Percentiles rank a stretch among this genome's conserved stretches.
phyloP scores from a whole-genome alignment of 1,140 invertebrate species.

The Frieseomelitta varia region DNA sequence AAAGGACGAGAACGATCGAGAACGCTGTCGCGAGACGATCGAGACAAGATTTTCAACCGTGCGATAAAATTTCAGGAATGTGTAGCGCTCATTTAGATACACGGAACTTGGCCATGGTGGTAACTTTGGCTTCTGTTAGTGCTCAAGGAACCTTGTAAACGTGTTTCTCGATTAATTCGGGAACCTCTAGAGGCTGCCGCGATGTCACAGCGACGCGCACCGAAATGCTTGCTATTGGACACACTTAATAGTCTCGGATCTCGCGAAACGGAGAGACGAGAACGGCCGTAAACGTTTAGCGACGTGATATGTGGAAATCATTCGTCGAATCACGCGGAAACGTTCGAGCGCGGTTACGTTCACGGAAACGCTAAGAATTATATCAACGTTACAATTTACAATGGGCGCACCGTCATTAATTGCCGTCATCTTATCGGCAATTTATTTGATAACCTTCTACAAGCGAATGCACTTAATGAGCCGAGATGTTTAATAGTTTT shows the following conservation, averaged over 20 bases:
- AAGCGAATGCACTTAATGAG: constrained; percentile 64
- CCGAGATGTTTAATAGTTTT: constrained; percentile 57
- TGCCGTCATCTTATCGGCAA: constrained; percentile 55
- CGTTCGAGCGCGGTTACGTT: neutral
- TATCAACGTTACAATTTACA: constrained; percentile 54
- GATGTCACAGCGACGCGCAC: neutral
- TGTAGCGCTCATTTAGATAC: constrained; percentile 27
- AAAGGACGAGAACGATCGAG: constrained; percentile 34
- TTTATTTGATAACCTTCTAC: constrained; percentile 61
- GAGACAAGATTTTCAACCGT: constrained; percentile 29
- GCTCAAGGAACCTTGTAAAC: constrained; percentile 14
- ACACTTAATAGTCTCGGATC: neutral
- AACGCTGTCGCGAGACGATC: constrained; percentile 25
- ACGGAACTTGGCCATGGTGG: neutral
- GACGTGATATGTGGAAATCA: neutral
- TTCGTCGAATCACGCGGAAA: neutral
- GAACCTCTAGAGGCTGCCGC: too few species aligned
- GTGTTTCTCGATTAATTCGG: constrained; percentile 10
- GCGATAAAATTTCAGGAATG: constrained; percentile 61
- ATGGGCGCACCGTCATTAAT: constrained; percentile 48
- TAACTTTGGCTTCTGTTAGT: constrained; percentile 21
- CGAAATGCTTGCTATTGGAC: neutral
- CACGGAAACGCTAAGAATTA: constrained; percentile 30
- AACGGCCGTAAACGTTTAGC: neutral
- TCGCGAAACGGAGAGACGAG: neutral